These are phyloP conservation scores for Neogale vison DNA, from an alignment of 2,113 vertebrate genomes.

Conservation along the genomic window DNA sequence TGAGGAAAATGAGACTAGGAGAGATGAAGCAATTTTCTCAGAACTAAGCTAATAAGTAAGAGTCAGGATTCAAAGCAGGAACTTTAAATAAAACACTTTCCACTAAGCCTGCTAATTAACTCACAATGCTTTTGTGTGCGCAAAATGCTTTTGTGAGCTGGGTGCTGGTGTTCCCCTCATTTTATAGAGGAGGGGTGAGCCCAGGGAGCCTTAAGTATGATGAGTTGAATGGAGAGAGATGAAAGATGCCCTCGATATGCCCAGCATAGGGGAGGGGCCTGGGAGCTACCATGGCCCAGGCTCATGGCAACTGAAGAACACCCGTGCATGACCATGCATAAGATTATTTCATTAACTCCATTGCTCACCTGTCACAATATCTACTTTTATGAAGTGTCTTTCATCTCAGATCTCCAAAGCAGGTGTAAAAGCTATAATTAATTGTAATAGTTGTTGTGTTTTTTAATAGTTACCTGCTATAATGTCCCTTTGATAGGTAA, in stretches of 20 bases:
- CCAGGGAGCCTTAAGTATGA: rapidly evolving
- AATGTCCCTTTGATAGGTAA: conserved; percentile 48
- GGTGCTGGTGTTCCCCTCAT: not conserved
- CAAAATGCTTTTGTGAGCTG: not conserved
- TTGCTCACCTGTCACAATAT: conserved; percentile 33
- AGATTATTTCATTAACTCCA: conserved; percentile 42
- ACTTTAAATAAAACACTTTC: not conserved
- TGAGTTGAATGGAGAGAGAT: not conserved
- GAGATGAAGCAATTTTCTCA: not conserved
- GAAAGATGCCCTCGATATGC: not conserved
- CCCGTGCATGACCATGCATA: not conserved
- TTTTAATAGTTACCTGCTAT: conserved; percentile 66
- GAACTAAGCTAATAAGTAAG: not conserved
- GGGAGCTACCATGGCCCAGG: not conserved
- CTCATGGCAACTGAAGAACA: not conserved
- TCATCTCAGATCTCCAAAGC: conserved; percentile 73
- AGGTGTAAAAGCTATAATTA: conserved; percentile 67
- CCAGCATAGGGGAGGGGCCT: not conserved
- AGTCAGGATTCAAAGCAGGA: not conserved
- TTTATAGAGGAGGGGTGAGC: not conserved
- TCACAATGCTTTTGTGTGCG: not conserved
- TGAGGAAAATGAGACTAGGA: not conserved
- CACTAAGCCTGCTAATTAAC: not conserved
- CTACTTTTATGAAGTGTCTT: conserved; percentile 43
- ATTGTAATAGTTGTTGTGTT: conserved; percentile 58